Evolutionary conservation across 2,113 vertebrate species (phyloP), one percentile per base, ranked within the genome.

Genomic region (Proteles cristata): DNA sequence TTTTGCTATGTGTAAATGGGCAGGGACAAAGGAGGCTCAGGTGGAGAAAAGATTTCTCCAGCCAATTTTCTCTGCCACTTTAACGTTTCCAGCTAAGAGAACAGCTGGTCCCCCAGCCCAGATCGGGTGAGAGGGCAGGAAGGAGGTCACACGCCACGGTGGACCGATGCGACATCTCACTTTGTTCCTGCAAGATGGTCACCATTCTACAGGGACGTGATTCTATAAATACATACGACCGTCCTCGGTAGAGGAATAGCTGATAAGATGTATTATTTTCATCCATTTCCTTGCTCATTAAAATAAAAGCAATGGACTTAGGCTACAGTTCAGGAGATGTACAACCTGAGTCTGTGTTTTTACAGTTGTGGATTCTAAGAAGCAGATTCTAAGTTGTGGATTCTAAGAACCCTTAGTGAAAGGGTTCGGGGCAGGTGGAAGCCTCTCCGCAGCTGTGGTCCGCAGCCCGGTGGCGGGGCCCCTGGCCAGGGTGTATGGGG

Each of bases 201-300:
- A 61, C 2, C 39, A 55, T 61, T 50, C 69, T 33, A 21, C 17
- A 73, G 35, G 19, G 17, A 63, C 9, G 1, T 31, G 80, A 58
- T 26, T 39, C 31, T 12, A 11, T 35, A 85, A 86, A 65, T 39
- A 74, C 15, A 19, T 21, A 65, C 6, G 48, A 86, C 14, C 76
- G 61, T 71, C 66, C 69, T 79, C 53, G 16, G 14, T 9, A 61
- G 23, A 65, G 53, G 61, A 35, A 69, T 45, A 66, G 31, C 48
- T 84, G 21, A 69, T 25, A 26, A 28, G 31, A 65, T 45, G 19
- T 23, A 31, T 26, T 48, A n/a, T 90, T 77, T 61, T 65, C 19
- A 65, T 77, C 69, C 31, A 55, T 63, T 48, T 91, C 3, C 93
- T 88, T 89, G 48, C 83, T 86, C n/a, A 45, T 65, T 58, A 65